These are phyloP conservation scores for Rhagophthalmus giganteus DNA, from an alignment of 2,888 invertebrate species.

Conservation along the genomic window DNA sequence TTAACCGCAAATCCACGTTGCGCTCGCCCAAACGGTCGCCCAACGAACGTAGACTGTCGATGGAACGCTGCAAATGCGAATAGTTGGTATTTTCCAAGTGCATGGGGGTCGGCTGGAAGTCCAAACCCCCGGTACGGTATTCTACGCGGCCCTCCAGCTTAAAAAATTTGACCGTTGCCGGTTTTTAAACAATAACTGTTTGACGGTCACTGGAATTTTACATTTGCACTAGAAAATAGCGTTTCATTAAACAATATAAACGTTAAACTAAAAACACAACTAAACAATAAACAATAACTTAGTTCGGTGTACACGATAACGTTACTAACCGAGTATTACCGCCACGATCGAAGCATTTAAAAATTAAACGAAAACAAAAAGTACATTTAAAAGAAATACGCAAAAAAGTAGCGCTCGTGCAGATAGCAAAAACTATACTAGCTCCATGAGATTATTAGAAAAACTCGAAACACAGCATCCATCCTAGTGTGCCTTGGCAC, in stretches of 20 bases:
- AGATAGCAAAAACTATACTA: conserved; percentile 56
- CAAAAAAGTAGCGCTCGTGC: conserved; percentile 48
- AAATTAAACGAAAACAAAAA: conserved; percentile 32
- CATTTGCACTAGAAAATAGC: conserved; percentile 17
- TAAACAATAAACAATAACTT: neutral
- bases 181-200: conserved; percentile 2
- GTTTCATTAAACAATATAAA: conserved; percentile 1
- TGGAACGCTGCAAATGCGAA: conserved; percentile 53
- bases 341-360: too few relatives aligned
- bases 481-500: conserved; percentile 38
- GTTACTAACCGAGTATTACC: too few relatives aligned
- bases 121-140: conserved; percentile 53
- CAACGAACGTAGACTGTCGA: conserved; percentile 53
- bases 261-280: conserved; percentile 1
- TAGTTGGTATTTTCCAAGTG: conserved; percentile 51
- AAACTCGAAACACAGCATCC: conserved; percentile 53
- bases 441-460: conserved; percentile 54
- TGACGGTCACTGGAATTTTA: conserved; percentile 20
- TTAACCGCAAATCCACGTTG: conserved; percentile 52
- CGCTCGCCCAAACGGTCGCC: conserved; percentile 54
- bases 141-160: conserved; percentile 55
- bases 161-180: conserved; percentile 14
- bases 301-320: too few relatives aligned
- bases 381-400: conserved; percentile 32
- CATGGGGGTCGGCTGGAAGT: conserved; percentile 52